Conservation (phyloP, 2,113 vertebrate species). For the Alces alces region DNA sequence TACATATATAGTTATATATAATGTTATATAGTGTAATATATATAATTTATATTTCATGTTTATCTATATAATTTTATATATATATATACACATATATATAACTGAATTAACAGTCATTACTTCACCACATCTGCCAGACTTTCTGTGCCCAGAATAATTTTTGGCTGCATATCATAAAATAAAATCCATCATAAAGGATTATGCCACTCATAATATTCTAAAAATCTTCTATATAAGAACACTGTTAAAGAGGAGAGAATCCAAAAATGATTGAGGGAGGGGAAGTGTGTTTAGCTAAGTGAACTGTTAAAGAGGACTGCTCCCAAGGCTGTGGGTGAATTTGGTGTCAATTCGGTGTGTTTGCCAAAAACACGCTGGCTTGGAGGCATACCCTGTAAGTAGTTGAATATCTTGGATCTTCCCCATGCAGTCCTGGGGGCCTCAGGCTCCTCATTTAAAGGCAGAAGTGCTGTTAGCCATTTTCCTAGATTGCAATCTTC, state of each 20-base stretch:
- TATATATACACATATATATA: neutral
- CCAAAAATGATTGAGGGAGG: no score
- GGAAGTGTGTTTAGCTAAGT: neutral
- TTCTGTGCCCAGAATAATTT: neutral
- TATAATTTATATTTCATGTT: neutral
- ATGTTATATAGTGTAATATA: neutral
- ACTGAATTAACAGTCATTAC: neutral
- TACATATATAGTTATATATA: neutral
- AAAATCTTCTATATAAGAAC: neutral
- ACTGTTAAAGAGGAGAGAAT: neutral
- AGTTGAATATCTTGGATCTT: neutral
- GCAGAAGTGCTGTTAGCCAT: accelerated
- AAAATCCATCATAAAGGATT: neutral
- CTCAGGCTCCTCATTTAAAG: neutral
- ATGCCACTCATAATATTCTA: neutral
- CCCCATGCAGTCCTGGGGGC: accelerated
- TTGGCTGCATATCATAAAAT: neutral
- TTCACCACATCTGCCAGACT: neutral
- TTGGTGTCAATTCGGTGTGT: no score
- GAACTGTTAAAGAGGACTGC: neutral
- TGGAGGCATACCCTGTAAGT: neutral
- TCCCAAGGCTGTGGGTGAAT: neutral
- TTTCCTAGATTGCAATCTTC: accelerated
- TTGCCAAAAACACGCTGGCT: neutral
- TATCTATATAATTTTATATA: neutral